phyloP scores from a whole-genome alignment of 2,113 vertebrate species.

The Pandion haliaetus region DNA sequence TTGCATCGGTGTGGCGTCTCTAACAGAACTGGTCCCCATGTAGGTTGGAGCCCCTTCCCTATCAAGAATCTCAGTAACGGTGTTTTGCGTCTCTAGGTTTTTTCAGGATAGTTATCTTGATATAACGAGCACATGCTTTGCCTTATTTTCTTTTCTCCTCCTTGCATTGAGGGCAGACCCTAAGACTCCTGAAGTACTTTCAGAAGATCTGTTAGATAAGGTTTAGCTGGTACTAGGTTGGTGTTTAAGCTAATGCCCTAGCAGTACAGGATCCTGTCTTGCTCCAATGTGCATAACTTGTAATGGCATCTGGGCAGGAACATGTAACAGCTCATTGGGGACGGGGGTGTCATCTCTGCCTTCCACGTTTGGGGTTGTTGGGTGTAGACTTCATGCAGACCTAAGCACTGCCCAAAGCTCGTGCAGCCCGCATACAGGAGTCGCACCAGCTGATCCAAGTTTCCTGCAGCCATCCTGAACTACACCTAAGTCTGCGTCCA shows the following conservation, averaged over 20 bases:
- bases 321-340: background rate
- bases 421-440: background rate
- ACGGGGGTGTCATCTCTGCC: background rate
- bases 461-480: background rate
- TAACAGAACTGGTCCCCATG: background rate
- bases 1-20: rapidly evolving
- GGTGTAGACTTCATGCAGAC: background rate
- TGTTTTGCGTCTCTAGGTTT: background rate
- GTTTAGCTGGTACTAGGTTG: background rate
- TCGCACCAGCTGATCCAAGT: background rate
- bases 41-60: background rate
- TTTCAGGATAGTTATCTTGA: background rate
- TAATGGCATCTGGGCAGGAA: background rate
- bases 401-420: background rate
- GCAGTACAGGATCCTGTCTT: background rate
- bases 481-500: rapidly evolving
- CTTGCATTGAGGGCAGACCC: background rate
- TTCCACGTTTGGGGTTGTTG: rapidly evolving
- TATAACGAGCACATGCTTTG: background rate
- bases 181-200: background rate
- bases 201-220: background rate
- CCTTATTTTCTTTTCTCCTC: background rate
- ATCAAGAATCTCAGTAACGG: background rate
- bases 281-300: rapidly evolving
- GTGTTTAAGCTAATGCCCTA: background rate